These are phyloP conservation scores for Anguilla pacifica DNA, from an alignment of 2,797 vertebrate genomes.

Conservation along the genomic window DNA sequence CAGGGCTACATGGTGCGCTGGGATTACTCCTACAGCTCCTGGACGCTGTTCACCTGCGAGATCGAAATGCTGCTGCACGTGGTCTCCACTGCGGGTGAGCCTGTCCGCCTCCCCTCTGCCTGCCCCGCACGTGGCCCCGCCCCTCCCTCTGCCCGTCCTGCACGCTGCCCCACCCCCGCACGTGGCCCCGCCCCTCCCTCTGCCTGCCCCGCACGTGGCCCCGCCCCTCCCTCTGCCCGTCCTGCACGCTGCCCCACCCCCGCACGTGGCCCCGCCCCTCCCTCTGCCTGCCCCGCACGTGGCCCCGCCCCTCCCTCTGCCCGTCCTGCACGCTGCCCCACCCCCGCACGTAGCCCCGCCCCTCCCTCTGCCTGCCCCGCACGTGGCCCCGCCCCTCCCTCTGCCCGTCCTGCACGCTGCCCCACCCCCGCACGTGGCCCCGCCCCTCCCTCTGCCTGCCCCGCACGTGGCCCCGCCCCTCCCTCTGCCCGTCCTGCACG, in stretches of 20 bases:
- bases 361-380: background rate
- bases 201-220: too few relatives aligned
- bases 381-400: too few relatives aligned
- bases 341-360: too few relatives aligned
- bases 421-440: conserved; percentile 79
- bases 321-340: too few relatives aligned
- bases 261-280: too few relatives aligned
- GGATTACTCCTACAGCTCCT: conserved; percentile 94
- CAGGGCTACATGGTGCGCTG: conserved; percentile 89
- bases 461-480: background rate
- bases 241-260: too few relatives aligned
- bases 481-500: background rate
- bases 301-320: too few relatives aligned
- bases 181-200: conserved; percentile 75
- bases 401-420: too few relatives aligned
- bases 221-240: background rate
- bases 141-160: background rate
- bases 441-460: conserved; percentile 51
- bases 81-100: conserved; percentile 93
- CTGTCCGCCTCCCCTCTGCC: background rate
- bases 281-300: background rate
- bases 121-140: background rate
- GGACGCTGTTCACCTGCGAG: conserved; percentile 97
- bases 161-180: conserved; percentile 61
- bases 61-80: conserved; percentile 98